Base-by-base conservation (phyloP, 2,888 invertebrate species). In the Polia nebulosa region DNA sequence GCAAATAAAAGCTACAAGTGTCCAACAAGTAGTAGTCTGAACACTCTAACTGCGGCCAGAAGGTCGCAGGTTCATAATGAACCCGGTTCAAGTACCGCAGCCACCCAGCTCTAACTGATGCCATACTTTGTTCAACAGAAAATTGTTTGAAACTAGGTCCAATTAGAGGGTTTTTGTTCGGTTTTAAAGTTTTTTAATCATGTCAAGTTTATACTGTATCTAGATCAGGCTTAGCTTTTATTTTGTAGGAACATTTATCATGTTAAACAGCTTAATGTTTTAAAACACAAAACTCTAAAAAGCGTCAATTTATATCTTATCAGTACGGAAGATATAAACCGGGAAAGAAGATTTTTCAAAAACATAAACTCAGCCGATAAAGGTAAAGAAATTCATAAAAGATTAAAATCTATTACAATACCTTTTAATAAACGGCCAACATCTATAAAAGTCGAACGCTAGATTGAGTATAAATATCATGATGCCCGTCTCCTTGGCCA, bases 401-500 rank as follows among this genome's bases (percentile, higher is more conserved):
- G 78, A 85, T 83, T 85, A 81, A 83, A 84, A 79, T 79, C 80
- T 72, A 77, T 80, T 79, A 78, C 77, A 70, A 65, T 81, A 97
- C 97, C 96, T 97, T 94, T 96, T 97, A 67, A 97, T 96, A 86
- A 96, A 96, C 60, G 97, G 97, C 97, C 97, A 97, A 86, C 97
- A 97, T 85, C 97, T 96, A 91, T 97, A 97, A 84, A 98, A 95
- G 91, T 98, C 98, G 89, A 97, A 98, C 56, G 97, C 96, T 72
- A 98, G 95, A 93, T 98, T 98, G 79, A 98, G 96, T 72, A 97
- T 95, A 29, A 98, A 96, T 73, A 95, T 91, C 13, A 98, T 98
- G 76, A 98, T 96, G 52, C 98, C 98, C 8, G 98, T 98, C 93
- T 98, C 98, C 91, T 98, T 98, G 72, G 98, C 97, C 84, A 98